Percentiles rank a stretch among this genome's conserved stretches.
These are phyloP conservation scores for Arnoldichthys spilopterus DNA, from an alignment of 2,797 vertebrate species.

Conservation along the genomic window DNA sequence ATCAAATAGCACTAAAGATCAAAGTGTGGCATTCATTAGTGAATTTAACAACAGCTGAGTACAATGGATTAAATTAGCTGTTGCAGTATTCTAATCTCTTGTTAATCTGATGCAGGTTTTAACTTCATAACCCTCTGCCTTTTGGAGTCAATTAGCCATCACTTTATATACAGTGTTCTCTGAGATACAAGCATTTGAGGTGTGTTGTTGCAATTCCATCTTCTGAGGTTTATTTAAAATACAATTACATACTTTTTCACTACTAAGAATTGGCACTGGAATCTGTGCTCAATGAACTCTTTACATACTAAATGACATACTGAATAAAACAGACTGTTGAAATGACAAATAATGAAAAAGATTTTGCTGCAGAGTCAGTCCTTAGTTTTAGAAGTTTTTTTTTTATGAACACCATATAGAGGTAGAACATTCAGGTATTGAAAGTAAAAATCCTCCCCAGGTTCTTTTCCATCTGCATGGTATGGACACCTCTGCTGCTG, in stretches of 20 bases:
- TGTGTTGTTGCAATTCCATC: background rate
- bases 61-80: background rate
- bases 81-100: background rate
- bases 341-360: background rate
- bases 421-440: background rate
- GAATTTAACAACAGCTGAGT: background rate
- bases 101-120: conserved; percentile 2
- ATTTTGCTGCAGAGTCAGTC: background rate
- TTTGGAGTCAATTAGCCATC: background rate
- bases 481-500: background rate
- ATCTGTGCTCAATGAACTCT: background rate
- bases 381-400: background rate
- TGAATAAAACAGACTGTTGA: background rate
- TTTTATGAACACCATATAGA: background rate
- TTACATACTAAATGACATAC: background rate
- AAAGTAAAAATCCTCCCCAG: background rate
- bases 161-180: background rate
- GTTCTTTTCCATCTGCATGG: background rate
- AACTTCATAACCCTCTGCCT: background rate
- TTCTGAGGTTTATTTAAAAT: background rate
- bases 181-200: background rate
- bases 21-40: background rate
- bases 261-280: too few relatives aligned
- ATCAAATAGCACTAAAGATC: background rate
- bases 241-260: background rate